These are phyloP conservation scores for Dascyllus trimaculatus DNA, from an alignment of 2,113 vertebrate genomes.

Conservation along the genomic window DNA sequence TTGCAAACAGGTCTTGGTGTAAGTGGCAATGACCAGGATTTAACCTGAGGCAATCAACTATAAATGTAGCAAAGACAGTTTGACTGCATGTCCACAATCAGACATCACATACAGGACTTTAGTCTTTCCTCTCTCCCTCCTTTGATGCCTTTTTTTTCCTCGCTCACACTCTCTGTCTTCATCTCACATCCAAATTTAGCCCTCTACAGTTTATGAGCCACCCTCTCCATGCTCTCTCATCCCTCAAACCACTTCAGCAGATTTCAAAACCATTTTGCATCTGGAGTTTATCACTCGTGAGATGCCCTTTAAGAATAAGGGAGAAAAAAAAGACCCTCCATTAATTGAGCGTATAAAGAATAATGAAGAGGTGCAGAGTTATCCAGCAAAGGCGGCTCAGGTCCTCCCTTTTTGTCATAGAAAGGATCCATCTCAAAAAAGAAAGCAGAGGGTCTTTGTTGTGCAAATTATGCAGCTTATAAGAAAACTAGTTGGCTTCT, in stretches of 20 bases:
- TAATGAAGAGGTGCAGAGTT: conserved; percentile 68
- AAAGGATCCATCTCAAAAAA: conserved; percentile 47
- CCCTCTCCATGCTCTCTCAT: conserved; percentile 47
- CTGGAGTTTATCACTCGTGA: conserved; percentile 71
- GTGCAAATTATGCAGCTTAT: conserved; percentile 46
- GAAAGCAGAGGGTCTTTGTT: conserved; percentile 50
- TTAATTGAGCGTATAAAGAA: conserved; percentile 75
- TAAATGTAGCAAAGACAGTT: conserved; percentile 5
- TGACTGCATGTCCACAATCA: background rate
- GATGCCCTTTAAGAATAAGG: conserved; percentile 73
- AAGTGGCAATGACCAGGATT: conserved; percentile 10
- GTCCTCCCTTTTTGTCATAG: conserved; percentile 52
- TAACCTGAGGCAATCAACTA: background rate
- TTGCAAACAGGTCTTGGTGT: background rate
- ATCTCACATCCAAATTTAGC: conserved; percentile 53
- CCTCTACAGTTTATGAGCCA: conserved; percentile 61
- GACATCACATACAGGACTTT: conserved; percentile 22
- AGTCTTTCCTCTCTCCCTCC: conserved; percentile 19
- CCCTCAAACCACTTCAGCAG: conserved; percentile 63
- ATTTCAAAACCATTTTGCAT: conserved; percentile 71
- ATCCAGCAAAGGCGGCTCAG: conserved; percentile 32
- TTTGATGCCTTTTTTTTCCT: conserved; percentile 55
- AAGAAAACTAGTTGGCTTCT: conserved; percentile 27
- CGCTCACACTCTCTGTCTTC: conserved; percentile 10
- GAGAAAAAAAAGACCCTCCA: conserved; percentile 24